phyloP scores from a whole-genome alignment of 2,797 vertebrate species.

The Epinephelus awoara region DNA sequence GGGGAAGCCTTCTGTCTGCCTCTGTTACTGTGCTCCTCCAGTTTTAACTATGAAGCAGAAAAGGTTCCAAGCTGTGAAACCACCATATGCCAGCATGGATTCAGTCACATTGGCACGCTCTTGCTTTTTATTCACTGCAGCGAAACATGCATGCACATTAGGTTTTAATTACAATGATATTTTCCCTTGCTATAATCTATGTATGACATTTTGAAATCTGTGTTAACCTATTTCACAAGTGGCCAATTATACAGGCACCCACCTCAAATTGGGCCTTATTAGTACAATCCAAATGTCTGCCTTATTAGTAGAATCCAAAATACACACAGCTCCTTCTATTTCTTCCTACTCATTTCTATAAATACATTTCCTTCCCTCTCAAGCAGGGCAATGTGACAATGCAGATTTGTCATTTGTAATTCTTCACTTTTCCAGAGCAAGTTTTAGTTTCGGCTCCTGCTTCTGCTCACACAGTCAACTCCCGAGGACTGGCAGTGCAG shows the following conservation, averaged over 20 bases:
- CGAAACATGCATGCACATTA: conserved; percentile 61
- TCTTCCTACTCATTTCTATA: conserved; percentile 38
- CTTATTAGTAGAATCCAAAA: conserved; percentile 47
- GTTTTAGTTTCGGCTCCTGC: conserved; percentile 30
- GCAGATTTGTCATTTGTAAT: conserved; percentile 29
- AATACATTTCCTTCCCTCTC: conserved; percentile 42
- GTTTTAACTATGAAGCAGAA: conserved; percentile 54
- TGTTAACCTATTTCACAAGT: conserved; percentile 72
- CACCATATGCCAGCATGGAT: conserved; percentile 56
- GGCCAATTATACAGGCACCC: conserved; percentile 73
- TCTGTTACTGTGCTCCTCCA: conserved; percentile 43
- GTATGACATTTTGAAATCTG: conserved; percentile 73
- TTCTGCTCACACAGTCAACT: conserved; percentile 23
- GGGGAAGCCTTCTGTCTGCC: conserved; percentile 43
- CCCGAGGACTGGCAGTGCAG: conserved; percentile 8
- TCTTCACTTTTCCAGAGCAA: conserved; percentile 31
- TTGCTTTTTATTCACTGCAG: conserved; percentile 43
- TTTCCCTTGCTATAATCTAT: conserved; percentile 69
- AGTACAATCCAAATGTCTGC: conserved; percentile 57
- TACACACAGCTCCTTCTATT: conserved; percentile 16
- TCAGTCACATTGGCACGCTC: conserved; percentile 44
- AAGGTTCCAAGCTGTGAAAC: conserved; percentile 66
- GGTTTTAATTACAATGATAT: conserved; percentile 71
- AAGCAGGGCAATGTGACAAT: conserved; percentile 13
- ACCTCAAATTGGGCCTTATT: conserved; percentile 59